Evolutionary conservation across 2,797 vertebrate species (phyloP).

Genomic region (Otolemur crassicaudatus): DNA sequence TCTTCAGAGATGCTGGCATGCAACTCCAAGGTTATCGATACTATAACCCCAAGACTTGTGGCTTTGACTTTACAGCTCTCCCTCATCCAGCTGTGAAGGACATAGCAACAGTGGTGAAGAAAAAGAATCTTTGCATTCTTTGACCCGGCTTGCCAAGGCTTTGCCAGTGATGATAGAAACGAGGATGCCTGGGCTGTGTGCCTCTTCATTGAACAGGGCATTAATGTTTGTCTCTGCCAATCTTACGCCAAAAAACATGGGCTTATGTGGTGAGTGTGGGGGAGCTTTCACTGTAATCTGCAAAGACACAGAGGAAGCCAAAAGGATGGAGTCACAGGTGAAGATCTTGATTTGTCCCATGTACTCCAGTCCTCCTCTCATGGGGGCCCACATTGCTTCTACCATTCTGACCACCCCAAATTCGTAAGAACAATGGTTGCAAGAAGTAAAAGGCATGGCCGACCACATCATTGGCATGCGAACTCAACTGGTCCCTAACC

Average conservation of each 20-base stretch:
- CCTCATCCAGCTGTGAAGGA: conserved; percentile 97
- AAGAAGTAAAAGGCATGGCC: conserved; percentile 97
- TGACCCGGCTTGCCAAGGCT: conserved; percentile 99
- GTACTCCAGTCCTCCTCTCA: conserved; percentile 98
- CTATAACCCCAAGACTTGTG: conserved; percentile 96
- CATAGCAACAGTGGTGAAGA: conserved; percentile 93
- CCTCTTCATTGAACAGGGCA: conserved; percentile 96
- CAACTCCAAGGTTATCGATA: conserved; percentile 96
- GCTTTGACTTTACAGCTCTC: conserved; percentile 95
- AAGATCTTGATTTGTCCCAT: conserved; percentile 99
- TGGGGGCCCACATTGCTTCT: conserved; percentile 96
- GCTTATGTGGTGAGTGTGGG: conserved; percentile 98
- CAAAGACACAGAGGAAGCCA: conserved; percentile 94
- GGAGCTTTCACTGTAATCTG: conserved; percentile 97
- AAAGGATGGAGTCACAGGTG: conserved; percentile 97
- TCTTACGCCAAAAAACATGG: conserved; percentile 99
- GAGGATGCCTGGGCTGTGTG: conserved; percentile 98
- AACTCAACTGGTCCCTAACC: conserved; percentile 94
- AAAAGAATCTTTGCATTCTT: conserved; percentile 97
- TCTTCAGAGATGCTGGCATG: conserved; percentile 97
- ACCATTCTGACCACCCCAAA: conserved; percentile 95
- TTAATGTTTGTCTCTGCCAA: conserved; percentile 95
- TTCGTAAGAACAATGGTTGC: conserved; percentile 93
- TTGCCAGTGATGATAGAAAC: conserved; percentile 97
- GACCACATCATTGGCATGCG: conserved; percentile 98